phyloP scores from a whole-genome alignment of 2,888 invertebrate genomes.

The Creontiades dilutus region DNA sequence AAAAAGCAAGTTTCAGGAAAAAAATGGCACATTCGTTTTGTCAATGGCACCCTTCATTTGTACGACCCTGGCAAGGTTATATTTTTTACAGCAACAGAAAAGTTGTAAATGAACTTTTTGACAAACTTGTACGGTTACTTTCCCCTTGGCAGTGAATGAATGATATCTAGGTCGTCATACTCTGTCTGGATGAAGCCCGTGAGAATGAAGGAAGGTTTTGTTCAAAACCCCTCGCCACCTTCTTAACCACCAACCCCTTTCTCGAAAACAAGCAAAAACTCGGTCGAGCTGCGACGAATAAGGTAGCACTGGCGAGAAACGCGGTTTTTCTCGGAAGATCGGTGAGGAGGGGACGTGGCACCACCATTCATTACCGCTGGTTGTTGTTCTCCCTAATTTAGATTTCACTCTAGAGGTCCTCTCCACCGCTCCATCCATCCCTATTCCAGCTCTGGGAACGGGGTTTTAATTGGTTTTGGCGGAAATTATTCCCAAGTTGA shows the following conservation, averaged over 20 bases:
- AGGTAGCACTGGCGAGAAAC: not conserved
- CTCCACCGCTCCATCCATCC: not conserved
- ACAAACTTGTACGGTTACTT: no score
- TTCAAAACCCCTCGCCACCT: no score
- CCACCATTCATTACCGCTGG: not conserved
- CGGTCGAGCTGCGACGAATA: not conserved
- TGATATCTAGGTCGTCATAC: no score
- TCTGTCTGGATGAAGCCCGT: no score
- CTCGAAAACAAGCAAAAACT: not conserved
- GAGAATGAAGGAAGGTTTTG: no score
- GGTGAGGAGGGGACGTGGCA: not conserved
- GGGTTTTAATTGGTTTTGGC: not conserved
- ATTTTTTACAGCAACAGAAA: no score
- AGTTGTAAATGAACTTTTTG: no score
- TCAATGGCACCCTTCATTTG: no score
- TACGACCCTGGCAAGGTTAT: no score
- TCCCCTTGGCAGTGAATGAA: no score
- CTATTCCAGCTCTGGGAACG: not conserved
- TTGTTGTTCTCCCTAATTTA: not conserved
- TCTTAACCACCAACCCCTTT: not conserved
- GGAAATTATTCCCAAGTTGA: not conserved
- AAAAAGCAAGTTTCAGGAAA: no score
- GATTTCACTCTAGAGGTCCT: not conserved
- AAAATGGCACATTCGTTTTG: no score
- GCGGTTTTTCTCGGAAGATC: not conserved